Evolutionary conservation across 2,113 vertebrate genomes (phyloP).

Genomic region (Nerophis lumbriciformis): DNA sequence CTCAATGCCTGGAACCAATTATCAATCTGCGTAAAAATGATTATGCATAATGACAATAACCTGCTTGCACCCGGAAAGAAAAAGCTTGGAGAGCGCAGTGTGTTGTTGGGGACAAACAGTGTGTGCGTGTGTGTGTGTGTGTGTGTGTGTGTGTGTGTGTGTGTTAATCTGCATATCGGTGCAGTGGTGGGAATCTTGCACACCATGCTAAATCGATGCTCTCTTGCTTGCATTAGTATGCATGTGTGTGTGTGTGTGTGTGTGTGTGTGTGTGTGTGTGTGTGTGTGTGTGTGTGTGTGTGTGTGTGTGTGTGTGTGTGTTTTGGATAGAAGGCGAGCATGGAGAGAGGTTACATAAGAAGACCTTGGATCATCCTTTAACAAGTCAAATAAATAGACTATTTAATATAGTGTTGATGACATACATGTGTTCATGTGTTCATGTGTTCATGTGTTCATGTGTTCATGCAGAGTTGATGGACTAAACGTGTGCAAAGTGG

Average conservation of each 20-base stretch:
- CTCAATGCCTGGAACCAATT: conserved; percentile 53
- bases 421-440: no score
- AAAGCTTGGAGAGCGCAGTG: conserved; percentile 58
- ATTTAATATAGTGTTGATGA: conserved; percentile 13
- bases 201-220: conserved; percentile 72
- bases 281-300: conserved; percentile 38
- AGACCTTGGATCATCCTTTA: conserved; percentile 59
- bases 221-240: conserved; percentile 60
- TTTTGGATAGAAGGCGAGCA: conserved; percentile 40
- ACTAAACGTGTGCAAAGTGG: no score
- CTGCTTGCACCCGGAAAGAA: conserved; percentile 49
- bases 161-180: conserved; percentile 66
- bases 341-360: conserved; percentile 63
- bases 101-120: conserved; percentile 15
- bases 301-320: no score
- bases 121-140: conserved; percentile 16
- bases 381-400: conserved; percentile 57
- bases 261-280: conserved; percentile 49
- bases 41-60: conserved; percentile 53
- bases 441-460: no score
- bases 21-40: conserved; percentile 59
- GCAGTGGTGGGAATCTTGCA: conserved; percentile 71
- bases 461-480: no score
- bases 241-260: conserved; percentile 34
- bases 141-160: conserved; percentile 36